phyloP scores from a whole-genome alignment of 1,140 invertebrate species.

The Trachelipus rathkii region DNA sequence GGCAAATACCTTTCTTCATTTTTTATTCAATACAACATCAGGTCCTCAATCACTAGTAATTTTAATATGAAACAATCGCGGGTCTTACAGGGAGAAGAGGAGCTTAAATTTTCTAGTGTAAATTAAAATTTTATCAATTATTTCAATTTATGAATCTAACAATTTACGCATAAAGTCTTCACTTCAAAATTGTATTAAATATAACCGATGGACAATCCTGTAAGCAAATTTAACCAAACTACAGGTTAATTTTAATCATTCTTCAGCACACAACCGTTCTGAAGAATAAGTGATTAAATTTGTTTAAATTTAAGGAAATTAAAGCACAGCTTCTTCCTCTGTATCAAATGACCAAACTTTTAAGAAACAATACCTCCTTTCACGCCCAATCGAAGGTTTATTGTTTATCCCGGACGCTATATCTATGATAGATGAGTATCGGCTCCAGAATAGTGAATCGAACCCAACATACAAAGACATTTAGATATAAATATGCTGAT shows the following conservation, averaged over 20 bases:
- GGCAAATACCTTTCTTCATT: neutral
- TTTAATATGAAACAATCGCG: neutral
- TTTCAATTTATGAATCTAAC: neutral
- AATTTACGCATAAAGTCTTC: neutral
- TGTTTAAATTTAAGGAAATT: neutral
- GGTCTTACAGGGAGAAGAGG: neutral
- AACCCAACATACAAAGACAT: constrained; percentile 8
- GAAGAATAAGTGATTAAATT: neutral
- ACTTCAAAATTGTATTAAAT: neutral
- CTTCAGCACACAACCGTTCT: neutral
- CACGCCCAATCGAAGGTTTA: neutral
- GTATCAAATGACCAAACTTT: constrained; percentile 1
- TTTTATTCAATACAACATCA: constrained; percentile 13
- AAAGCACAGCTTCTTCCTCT: neutral
- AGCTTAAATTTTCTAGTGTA: neutral
- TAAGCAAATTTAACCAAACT: neutral
- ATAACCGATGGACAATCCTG: neutral
- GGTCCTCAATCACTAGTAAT: constrained; percentile 2
- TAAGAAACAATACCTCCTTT: neutral
- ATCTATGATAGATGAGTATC: neutral
- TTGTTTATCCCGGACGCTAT: neutral
- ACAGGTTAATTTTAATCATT: neutral
- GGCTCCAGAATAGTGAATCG: neutral
- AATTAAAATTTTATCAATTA: neutral
- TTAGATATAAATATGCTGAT: constrained; percentile 5